Evolutionary conservation across 2,113 vertebrate genomes (phyloP).

Genomic region (Agelaius tricolor): DNA sequence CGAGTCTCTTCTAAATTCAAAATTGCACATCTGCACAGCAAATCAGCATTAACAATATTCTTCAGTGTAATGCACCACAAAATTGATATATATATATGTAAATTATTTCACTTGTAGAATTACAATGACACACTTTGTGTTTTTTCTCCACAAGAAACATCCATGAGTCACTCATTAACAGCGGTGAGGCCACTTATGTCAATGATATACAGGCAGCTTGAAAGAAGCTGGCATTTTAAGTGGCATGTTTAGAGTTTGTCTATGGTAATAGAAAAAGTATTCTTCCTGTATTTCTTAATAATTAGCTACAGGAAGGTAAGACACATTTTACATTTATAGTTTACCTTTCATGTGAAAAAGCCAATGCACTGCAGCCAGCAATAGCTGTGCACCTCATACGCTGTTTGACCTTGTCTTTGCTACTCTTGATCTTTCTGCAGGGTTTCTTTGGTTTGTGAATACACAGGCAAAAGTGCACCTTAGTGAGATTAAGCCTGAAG

Average conservation of each 20-base stretch:
- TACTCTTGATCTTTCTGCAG: not conserved
- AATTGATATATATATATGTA: not conserved
- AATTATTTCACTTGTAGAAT: not conserved
- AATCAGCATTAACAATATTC: not conserved
- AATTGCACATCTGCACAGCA: not conserved
- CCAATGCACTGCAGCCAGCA: not conserved
- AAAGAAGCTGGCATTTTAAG: not conserved
- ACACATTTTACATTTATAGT: not conserved
- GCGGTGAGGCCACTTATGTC: not conserved
- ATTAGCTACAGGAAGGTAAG: not conserved
- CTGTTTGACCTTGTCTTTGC: not conserved
- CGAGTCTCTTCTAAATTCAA: not conserved
- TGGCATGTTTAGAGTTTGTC: not conserved
- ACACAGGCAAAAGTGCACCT: not conserved
- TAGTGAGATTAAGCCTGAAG: not conserved
- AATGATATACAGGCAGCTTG: not conserved
- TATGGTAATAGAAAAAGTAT: not conserved
- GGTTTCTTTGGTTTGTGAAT: not conserved
- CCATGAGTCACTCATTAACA: constrained; percentile 51
- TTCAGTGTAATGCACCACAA: not conserved
- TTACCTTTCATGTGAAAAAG: not conserved
- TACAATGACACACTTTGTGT: not conserved
- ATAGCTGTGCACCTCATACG: not conserved
- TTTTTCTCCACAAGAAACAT: not conserved
- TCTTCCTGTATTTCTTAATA: not conserved